Evolutionary conservation across 2,797 vertebrate species (phyloP).

Genomic region (Oophaga sylvatica): DNA sequence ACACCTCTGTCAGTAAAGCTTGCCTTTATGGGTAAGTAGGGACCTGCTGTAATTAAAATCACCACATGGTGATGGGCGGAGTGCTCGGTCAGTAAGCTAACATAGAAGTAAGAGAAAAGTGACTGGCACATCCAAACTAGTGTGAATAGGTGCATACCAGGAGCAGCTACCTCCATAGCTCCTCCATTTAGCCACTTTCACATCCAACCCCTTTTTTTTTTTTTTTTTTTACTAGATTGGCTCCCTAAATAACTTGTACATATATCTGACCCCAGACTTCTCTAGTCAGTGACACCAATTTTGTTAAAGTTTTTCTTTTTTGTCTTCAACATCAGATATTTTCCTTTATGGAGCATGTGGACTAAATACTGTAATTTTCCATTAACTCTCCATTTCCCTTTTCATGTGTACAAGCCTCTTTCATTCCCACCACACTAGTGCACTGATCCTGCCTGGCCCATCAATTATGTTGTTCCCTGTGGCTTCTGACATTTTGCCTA

Average conservation of each 20-base stretch:
- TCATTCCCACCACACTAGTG: not conserved
- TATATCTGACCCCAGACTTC: not conserved
- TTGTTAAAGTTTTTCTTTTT: not conserved
- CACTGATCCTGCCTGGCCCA: slow-evolving; percentile 11
- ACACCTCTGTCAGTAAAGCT: no score
- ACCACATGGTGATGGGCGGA: no score
- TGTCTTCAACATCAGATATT: not conserved
- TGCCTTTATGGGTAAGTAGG: no score
- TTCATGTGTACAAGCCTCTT: not conserved
- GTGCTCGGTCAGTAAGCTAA: no score
- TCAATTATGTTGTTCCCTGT: slow-evolving; percentile 32
- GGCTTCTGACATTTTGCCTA: slow-evolving; percentile 21
- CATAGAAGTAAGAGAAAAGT: no score
- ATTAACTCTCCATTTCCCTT: slow-evolving; percentile 3
- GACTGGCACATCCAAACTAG: no score
- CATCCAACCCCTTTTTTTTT: not conserved
- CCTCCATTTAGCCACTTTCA: not conserved
- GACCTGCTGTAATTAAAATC: no score
- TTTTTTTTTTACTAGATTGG: not conserved
- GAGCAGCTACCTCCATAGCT: no score
- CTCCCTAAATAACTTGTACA: not conserved
- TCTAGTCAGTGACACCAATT: not conserved
- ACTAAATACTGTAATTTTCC: slow-evolving; percentile 25
- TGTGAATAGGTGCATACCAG: no score
- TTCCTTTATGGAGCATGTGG: not conserved